These are phyloP conservation scores for Drosophila neocordata DNA, from an alignment of 1,140 invertebrate genomes.

Conservation along the genomic window DNA sequence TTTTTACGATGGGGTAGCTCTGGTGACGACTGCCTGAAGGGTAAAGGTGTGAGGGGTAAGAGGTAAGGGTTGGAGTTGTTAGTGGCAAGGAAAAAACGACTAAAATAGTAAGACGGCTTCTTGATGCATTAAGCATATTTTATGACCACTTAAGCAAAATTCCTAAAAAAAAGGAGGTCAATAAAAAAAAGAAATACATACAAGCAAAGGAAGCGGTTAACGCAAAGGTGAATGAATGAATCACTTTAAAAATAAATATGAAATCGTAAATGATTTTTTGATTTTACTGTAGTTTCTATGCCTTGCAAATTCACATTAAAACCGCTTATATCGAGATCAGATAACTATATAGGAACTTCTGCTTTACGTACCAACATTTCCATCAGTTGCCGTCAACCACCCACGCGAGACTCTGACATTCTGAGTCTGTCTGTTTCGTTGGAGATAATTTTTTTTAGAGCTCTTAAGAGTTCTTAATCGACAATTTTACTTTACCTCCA, in stretches of 20 bases:
- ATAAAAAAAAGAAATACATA: constrained; percentile 50
- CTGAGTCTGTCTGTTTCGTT: not conserved
- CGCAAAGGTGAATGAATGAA: constrained; percentile 24
- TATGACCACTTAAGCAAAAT: constrained; percentile 71
- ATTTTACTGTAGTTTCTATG: not conserved
- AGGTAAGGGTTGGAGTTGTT: constrained; percentile 35
- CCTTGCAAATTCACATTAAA: too few species aligned
- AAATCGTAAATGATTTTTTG: not conserved
- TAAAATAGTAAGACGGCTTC: constrained; percentile 70
- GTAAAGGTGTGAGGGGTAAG: constrained; percentile 4
- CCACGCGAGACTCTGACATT: not conserved
- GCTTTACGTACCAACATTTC: too few species aligned
- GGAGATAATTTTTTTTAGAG: constrained; percentile 3
- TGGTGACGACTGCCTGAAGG: constrained; percentile 6
- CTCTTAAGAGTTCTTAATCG: constrained; percentile 16
- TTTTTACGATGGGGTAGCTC: constrained; percentile 49
- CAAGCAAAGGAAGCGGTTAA: constrained; percentile 14
- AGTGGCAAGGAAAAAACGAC: constrained; percentile 18
- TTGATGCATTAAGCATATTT: constrained; percentile 80
- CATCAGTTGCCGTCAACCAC: not conserved
- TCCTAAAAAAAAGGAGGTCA: constrained; percentile 51
- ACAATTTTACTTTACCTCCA: constrained; percentile 1
- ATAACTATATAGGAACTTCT: not conserved
- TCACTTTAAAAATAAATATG: not conserved
- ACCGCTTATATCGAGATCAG: not conserved